Conservation (phyloP, 2,113 vertebrate genomes). For the Clarias gariepinus region DNA sequence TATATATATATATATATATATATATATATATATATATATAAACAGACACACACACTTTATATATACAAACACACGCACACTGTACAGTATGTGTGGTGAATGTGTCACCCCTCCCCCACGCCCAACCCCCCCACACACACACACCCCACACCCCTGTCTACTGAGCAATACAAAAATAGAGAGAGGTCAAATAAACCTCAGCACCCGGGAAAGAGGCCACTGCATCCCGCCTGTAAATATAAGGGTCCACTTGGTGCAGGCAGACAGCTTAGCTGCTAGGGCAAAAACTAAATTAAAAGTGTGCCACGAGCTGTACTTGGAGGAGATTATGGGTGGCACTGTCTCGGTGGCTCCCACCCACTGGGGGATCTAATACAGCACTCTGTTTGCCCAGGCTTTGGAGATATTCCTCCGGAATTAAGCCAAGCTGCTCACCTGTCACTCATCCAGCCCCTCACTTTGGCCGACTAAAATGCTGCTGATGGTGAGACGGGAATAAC, state of each 20-base stretch:
- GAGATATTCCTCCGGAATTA: conserved; percentile 49
- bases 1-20: no score
- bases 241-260: conserved; percentile 37
- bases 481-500: neutral
- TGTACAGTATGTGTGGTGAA: neutral
- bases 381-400: conserved; percentile 53
- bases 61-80: no score
- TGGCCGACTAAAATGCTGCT: neutral
- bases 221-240: conserved; percentile 30
- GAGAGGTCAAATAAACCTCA: conserved; percentile 20
- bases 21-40: no score
- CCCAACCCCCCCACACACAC: no score
- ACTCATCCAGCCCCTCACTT: conserved; percentile 43
- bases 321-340: conserved; percentile 43
- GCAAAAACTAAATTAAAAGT: conserved; percentile 54
- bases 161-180: conserved; percentile 8
- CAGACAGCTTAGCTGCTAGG: conserved; percentile 53
- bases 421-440: conserved; percentile 52
- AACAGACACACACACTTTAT: no score
- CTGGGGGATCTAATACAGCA: conserved; percentile 42
- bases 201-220: conserved; percentile 3
- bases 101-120: neutral
- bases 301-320: conserved; percentile 36
- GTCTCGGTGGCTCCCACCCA: conserved; percentile 32
- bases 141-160: neutral